Percentiles rank a stretch among this genome's conserved stretches.
Evolutionary conservation across 37 sponge, comb jelly and placozoan species (phyloP).

Genomic region (Hormiphora californensis): DNA sequence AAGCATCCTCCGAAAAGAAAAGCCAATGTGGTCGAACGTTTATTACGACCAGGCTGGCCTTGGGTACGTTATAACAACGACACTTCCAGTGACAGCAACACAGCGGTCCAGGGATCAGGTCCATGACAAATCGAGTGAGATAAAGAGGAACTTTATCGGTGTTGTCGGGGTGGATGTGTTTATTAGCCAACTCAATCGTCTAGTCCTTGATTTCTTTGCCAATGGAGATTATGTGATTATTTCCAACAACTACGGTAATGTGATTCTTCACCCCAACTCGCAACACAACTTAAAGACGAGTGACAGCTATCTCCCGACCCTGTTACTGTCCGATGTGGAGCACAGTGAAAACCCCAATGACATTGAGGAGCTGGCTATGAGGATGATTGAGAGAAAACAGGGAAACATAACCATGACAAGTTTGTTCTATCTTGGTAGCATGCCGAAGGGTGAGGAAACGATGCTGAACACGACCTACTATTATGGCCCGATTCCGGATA

Average conservation of each 20-base stretch:
- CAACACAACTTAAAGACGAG: background rate
- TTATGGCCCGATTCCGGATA: background rate
- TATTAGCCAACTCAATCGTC: background rate
- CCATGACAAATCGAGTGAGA: background rate
- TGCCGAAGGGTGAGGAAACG: constrained; percentile 11
- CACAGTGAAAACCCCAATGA: background rate
- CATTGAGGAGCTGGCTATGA: background rate
- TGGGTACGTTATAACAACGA: background rate
- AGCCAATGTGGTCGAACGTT: constrained; percentile 12
- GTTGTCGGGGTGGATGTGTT: constrained; percentile 16
- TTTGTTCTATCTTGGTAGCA: background rate
- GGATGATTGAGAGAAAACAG: background rate
- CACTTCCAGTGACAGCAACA: background rate
- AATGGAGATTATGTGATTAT: constrained; percentile 3
- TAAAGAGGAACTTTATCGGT: background rate
- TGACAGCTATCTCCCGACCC: background rate
- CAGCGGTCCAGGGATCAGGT: background rate
- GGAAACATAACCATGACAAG: background rate
- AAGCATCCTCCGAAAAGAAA: background rate
- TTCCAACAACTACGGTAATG: background rate
- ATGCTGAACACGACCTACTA: constrained; percentile 12
- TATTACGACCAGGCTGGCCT: background rate
- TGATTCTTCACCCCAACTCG: background rate
- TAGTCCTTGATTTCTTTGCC: background rate
- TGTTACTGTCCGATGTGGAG: background rate